Evolutionary conservation across 2,888 invertebrate genomes (phyloP), one percentile per base, ranked within the genome.

Genomic region (Galeruca laticollis): DNA sequence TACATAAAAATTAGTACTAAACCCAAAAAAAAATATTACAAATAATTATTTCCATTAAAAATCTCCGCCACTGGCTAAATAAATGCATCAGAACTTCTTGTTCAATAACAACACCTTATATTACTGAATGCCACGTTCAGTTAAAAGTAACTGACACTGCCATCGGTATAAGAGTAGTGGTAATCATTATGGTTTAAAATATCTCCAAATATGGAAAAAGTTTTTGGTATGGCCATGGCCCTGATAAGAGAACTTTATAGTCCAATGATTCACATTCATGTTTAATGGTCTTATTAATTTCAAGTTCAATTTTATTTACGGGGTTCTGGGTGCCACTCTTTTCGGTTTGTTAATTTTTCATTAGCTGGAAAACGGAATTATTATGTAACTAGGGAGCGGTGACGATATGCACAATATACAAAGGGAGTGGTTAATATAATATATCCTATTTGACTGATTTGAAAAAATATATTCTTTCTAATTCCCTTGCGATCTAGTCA

Each of bases 191-290:
- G 8, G 15, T 33, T 31, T 43, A 20, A 65, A 57, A 49, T 59
- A 64, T 43, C 33, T 40, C 65, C 65, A 57, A 57, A 20, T 65
- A 35, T 65, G 65, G 65, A 18, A 33, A 65, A 31, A 65, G 65
- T 65, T 65, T 65, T 59, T 35, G 40, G 49, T 26, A 20, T 21
- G 65, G 43, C 65, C 65, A 6, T 65, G 65, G 54, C 65, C 65
- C 65, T 65, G 65, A 65, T 65, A 49, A 35, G 15, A 51, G 11
- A 20, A 33, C 9, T 37, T 59, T 65, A 57, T 21, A 35, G 47
- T 26, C 47, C 59, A 59, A 57, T 65, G 65, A 65, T 47, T 65
- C 65, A 65, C 59, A 35, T 56, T n/a, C 65, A 59, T 15, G 15
- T 57, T 57, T 35, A 26, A 51, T 51, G 51, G 15, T 54, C 2